A percentile compares a stretch with the other conserved stretches of the same genome.
Conservation (phyloP, 2,113 vertebrate species). For the Symphodus melops region DNA sequence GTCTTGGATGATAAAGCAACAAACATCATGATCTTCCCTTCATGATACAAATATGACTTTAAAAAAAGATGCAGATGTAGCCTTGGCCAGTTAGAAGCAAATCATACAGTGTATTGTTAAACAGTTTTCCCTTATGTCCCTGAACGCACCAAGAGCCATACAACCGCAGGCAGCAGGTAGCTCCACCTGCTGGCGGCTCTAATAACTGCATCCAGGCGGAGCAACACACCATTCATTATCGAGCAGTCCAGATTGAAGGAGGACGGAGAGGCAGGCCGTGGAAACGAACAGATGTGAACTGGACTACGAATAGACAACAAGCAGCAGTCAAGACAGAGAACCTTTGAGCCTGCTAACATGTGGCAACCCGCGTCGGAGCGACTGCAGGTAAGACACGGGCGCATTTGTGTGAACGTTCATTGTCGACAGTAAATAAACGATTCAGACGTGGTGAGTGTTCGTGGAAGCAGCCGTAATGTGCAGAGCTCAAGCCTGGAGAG, state of each 20-base stretch:
- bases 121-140: constrained; percentile 11
- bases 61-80: too few species aligned
- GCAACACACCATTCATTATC: constrained; percentile 78
- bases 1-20: too few species aligned
- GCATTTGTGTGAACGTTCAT: neutral
- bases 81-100: too few species aligned
- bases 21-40: too few species aligned
- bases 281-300: constrained; percentile 84
- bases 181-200: constrained; percentile 69
- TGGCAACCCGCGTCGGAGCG: constrained; percentile 97
- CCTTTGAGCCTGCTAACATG: constrained; percentile 82
- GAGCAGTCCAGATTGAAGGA: constrained; percentile 63
- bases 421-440: constrained; percentile 32
- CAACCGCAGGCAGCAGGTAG: neutral
- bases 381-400: constrained; percentile 87
- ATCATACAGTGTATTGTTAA: too few species aligned
- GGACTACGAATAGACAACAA: constrained; percentile 68
- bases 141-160: constrained; percentile 30
- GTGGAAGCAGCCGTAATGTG: constrained; percentile 28
- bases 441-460: constrained; percentile 3
- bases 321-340: constrained; percentile 66
- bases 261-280: constrained; percentile 64
- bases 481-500: neutral
- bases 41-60: too few species aligned
- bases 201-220: constrained; percentile 81